These are phyloP conservation scores for Cyanoderma ruficeps DNA, from an alignment of 2,113 vertebrate genomes.

Conservation along the genomic window DNA sequence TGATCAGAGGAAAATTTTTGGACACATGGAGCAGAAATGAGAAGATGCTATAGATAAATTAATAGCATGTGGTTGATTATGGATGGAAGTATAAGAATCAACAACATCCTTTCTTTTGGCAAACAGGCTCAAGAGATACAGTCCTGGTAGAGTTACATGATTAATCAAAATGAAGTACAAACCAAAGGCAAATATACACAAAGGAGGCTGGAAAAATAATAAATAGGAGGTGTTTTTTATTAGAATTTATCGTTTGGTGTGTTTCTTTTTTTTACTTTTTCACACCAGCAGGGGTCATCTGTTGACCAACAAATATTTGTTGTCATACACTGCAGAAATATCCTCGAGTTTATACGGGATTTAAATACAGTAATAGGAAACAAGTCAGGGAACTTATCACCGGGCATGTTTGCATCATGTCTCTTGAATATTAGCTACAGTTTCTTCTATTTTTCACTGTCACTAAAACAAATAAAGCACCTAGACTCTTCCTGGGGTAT, in stretches of 20 bases:
- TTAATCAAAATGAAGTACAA: conserved; percentile 1
- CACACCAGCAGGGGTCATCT: conserved; percentile 58
- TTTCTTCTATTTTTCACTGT: background rate
- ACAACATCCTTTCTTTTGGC: background rate
- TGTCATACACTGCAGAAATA: background rate
- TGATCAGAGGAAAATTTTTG: background rate
- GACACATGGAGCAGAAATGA: background rate
- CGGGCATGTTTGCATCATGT: background rate
- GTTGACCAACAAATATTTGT: conserved; percentile 46
- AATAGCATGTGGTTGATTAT: background rate
- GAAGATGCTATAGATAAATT: background rate
- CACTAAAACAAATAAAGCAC: background rate
- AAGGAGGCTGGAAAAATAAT: background rate
- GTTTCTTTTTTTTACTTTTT: background rate
- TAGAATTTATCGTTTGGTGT: background rate
- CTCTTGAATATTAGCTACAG: background rate
- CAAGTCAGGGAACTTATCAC: background rate
- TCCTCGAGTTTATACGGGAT: background rate
- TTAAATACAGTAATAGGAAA: background rate
- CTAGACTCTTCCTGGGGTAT: background rate
- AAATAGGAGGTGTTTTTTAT: background rate
- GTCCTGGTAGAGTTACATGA: background rate
- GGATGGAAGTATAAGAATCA: background rate
- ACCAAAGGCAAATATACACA: background rate
- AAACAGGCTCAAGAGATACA: background rate